Evolutionary conservation across 1,140 invertebrate genomes (phyloP).

Genomic region (Steinernema khuongi): DNA sequence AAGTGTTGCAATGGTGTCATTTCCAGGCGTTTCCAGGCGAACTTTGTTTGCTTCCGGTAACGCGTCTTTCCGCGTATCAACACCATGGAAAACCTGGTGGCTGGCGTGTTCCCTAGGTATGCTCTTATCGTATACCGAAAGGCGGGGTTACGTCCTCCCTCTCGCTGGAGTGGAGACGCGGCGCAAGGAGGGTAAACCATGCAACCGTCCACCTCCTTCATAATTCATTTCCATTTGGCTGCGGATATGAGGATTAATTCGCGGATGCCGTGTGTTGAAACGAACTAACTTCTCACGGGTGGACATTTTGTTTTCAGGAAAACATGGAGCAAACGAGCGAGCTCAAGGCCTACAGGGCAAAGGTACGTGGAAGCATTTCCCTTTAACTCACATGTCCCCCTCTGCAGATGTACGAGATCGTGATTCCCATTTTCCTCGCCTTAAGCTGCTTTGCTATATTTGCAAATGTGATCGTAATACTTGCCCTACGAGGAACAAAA

Average conservation of each 20-base stretch:
- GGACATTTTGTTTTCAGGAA: conserved; percentile 1
- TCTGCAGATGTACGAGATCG: conserved; percentile 46
- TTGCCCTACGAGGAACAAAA: conserved; percentile 40
- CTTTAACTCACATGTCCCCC: neutral
- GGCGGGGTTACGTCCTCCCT: neutral
- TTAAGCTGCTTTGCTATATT: conserved; percentile 37
- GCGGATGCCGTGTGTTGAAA: too few species aligned
- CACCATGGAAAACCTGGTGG: too few species aligned
- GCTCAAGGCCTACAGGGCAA: neutral
- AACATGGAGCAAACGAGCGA: neutral
- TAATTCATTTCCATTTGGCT: too few species aligned
- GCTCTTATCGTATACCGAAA: neutral
- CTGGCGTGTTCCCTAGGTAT: neutral
- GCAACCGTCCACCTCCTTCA: too few species aligned
- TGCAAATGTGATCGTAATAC: conserved; percentile 43
- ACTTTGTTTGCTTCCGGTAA: too few species aligned
- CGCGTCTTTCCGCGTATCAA: too few species aligned
- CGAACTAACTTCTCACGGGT: too few species aligned
- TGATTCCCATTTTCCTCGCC: conserved; percentile 45
- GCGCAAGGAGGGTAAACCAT: conserved; percentile 10
- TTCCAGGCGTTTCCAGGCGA: too few species aligned
- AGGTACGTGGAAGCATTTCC: neutral
- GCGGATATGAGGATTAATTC: too few species aligned
- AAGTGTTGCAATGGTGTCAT: too few species aligned
- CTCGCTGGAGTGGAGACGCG: neutral